Evolutionary conservation across 2,888 invertebrate species (phyloP), one percentile per base, ranked within the genome.

Genomic region (Torymus texanus): DNA sequence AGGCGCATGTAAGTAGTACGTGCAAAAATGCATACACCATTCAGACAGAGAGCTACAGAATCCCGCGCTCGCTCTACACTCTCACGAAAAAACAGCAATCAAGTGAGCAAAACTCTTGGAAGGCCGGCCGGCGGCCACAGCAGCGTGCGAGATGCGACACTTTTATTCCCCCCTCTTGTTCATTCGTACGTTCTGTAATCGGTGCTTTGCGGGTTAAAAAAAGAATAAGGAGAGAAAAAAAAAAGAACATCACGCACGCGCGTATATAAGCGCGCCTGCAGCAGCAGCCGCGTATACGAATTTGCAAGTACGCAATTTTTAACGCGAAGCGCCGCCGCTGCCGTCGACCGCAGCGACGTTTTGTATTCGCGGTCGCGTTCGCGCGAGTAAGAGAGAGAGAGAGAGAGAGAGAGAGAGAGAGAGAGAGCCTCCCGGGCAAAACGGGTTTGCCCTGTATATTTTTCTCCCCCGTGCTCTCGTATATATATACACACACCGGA

Each of bases 241-340:
- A 29, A 41, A 56, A n/a, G 29, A 56, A 24, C 16, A 66, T 29
- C 29, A 29, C 29, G 29, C 29, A 29, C 29, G 5, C 29, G 29
- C 29, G 29, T 14, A 14, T 14, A 21, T n/a, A n/a, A n/a, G n/a
- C 12, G 58, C 65, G 63, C 63, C 13, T 29, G 21, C 21, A 18
- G 29, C 29, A 29, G 29, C 29, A 29, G 5, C 29, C 29, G 29
- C 29, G 2, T 21, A 21, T 29, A 29, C 61, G 59, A 77, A 77
- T 77, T 71, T 56, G 63, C 76, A 58, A 76, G 70, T 70, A 58
- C 51, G 68, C 76, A 77, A 77, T 77, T 72, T 77, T 77, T 72
- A 16, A 66, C 41, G 21, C 11, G 41, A 4, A 65, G 61, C 62
- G 58, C 41, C 24, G n/a, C n/a, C n/a, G n/a, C n/a, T n/a, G 41